These are phyloP conservation scores for Stegodyphus mimosarum DNA, from an alignment of 1,140 invertebrate species.

Conservation along the genomic window DNA sequence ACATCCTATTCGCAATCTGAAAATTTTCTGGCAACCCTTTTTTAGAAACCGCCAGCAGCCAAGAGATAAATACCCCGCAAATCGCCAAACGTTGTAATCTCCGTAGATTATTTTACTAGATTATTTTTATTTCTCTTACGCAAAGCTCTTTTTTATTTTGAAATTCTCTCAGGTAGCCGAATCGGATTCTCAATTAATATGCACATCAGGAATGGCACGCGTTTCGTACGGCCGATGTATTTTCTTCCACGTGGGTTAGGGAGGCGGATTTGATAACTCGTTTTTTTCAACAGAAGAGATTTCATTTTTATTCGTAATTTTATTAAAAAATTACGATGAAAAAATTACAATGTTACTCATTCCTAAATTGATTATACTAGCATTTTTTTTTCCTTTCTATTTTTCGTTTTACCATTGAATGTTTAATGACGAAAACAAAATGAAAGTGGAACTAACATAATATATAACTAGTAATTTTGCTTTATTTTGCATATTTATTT, in stretches of 20 bases:
- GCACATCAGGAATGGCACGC: slow-evolving; percentile 25
- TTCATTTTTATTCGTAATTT: too few species aligned
- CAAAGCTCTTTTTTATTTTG: slow-evolving; percentile 9
- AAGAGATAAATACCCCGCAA: background rate
- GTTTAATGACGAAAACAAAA: too few species aligned
- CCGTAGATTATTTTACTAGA: slow-evolving; percentile 31
- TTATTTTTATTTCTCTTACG: slow-evolving; percentile 35
- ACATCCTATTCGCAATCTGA: background rate
- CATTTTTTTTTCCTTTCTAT: too few species aligned
- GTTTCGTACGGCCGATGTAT: background rate
- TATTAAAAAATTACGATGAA: too few species aligned
- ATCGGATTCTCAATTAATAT: slow-evolving; percentile 35
- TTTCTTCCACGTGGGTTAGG: slow-evolving; percentile 36
- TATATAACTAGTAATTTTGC: too few species aligned
- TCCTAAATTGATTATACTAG: too few species aligned
- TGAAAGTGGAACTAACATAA: too few species aligned
- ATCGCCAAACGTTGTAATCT: slow-evolving; percentile 32
- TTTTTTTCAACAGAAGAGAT: too few species aligned
- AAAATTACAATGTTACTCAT: too few species aligned
- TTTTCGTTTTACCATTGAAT: too few species aligned
- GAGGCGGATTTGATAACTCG: background rate
- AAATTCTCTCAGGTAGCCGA: slow-evolving; percentile 54
- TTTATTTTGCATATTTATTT: too few species aligned
- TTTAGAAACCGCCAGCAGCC: background rate
- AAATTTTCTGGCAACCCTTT: background rate